Evolutionary conservation across 1,140 invertebrate species (phyloP).

Genomic region (Aphelinus atriplicis): DNA sequence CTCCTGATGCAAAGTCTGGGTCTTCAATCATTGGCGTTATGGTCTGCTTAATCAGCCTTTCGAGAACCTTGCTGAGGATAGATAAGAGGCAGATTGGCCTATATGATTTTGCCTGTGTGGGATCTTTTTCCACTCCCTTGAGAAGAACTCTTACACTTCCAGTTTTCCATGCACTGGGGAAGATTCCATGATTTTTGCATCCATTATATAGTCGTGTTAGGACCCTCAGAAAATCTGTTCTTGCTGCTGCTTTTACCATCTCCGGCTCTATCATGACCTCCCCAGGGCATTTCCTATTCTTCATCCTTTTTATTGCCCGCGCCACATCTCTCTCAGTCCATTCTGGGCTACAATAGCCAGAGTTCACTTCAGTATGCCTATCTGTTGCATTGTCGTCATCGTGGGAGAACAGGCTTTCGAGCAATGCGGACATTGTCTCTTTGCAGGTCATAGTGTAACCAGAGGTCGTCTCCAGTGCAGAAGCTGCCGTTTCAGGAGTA

Average conservation of each 20-base stretch:
- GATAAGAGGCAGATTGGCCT: conserved; percentile 5
- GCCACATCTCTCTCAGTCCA: not conserved
- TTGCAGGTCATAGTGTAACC: not conserved
- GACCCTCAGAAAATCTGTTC: no score
- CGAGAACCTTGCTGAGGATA: not conserved
- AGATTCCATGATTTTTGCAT: not conserved
- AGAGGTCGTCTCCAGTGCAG: not conserved
- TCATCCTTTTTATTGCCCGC: not conserved
- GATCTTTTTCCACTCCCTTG: not conserved
- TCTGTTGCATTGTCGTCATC: not conserved
- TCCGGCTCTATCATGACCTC: not conserved
- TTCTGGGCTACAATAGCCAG: not conserved
- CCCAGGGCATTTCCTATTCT: not conserved
- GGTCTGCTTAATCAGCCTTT: not conserved
- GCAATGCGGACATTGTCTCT: not conserved
- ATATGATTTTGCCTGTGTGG: not conserved
- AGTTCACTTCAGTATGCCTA: not conserved
- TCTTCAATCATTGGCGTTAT: not conserved
- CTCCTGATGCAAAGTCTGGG: not conserved
- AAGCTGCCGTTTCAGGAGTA: not conserved
- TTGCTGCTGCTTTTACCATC: not conserved
- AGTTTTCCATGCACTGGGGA: not conserved
- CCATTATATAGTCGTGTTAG: not conserved
- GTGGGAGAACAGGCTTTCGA: not conserved
- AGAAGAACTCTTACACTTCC: not conserved